Evolutionary conservation across 2,113 vertebrate genomes (phyloP).

Genomic region (chimpanzee (Pan troglodytes)): DNA sequence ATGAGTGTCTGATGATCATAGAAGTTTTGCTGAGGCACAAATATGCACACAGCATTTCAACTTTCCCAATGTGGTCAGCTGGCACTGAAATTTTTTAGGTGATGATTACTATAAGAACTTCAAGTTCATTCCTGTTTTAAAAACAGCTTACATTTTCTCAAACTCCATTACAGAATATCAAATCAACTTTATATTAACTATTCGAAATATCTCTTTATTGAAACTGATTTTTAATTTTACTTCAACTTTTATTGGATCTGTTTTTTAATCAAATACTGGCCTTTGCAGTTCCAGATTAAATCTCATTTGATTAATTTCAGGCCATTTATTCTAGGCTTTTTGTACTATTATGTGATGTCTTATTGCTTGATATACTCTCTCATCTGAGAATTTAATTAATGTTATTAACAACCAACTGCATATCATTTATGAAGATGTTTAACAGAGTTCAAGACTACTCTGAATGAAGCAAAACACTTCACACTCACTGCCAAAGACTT

Average conservation of each 20-base stretch:
- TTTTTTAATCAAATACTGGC: slow-evolving; percentile 73
- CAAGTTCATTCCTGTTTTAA: slow-evolving; percentile 1
- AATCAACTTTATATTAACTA: slow-evolving; percentile 58
- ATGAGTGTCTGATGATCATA: not conserved
- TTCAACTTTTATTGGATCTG: slow-evolving; percentile 69
- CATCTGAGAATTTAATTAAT: slow-evolving; percentile 73
- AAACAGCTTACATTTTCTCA: slow-evolving; percentile 3
- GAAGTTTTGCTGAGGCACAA: not conserved
- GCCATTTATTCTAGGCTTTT: slow-evolving; percentile 52
- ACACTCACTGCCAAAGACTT: not conserved
- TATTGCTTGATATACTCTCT: slow-evolving; percentile 46
- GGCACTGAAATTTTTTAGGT: not conserved
- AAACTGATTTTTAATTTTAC: slow-evolving; percentile 70
- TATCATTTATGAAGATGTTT: slow-evolving; percentile 56
- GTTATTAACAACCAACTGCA: slow-evolving; percentile 52
- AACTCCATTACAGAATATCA: slow-evolving; percentile 39
- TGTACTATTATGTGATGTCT: slow-evolving; percentile 59
- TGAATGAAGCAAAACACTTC: slow-evolving; percentile 41
- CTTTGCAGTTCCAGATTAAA: slow-evolving; percentile 68
- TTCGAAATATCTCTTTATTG: slow-evolving; percentile 57
- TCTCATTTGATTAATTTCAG: slow-evolving; percentile 74
- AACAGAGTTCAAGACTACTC: slow-evolving; percentile 42
- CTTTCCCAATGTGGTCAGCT: not conserved
- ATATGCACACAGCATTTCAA: not conserved
- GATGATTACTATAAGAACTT: not conserved